phyloP scores from a whole-genome alignment of 2,113 vertebrate species.

The Glaucidium brasilianum region DNA sequence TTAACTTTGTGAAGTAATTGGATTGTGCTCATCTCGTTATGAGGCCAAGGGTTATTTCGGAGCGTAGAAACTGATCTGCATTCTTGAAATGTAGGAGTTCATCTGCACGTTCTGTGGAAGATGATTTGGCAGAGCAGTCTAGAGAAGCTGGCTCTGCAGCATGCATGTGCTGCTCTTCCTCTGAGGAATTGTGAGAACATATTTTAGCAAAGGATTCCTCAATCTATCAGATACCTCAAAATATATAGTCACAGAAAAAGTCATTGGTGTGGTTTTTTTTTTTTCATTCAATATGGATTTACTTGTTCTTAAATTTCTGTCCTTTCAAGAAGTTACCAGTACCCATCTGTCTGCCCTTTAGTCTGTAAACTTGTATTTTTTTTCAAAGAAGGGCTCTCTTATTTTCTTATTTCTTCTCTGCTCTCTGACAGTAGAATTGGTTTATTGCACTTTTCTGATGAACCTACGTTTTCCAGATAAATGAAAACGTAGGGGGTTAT shows the following conservation, averaged over 20 bases:
- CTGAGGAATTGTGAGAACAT: neutral
- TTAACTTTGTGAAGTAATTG: neutral
- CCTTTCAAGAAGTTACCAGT: neutral
- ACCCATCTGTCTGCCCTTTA: neutral
- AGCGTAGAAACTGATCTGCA: neutral
- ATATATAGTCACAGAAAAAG: neutral
- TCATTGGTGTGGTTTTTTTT: neutral
- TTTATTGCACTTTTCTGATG: conserved; percentile 12
- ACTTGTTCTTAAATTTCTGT: neutral
- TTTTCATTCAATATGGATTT: neutral
- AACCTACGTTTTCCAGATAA: neutral
- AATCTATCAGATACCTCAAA: neutral
- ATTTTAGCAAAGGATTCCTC: neutral
- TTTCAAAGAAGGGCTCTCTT: neutral
- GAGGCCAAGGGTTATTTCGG: neutral
- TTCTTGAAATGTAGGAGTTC: neutral
- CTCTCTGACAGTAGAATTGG: neutral
- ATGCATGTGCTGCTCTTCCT: neutral
- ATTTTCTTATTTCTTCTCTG: neutral
- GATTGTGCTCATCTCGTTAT: neutral
- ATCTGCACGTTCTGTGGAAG: neutral
- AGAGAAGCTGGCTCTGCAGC: neutral
- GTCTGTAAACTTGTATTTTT: neutral
- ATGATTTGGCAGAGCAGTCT: neutral
- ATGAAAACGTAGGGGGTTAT: neutral